A percentile compares a stretch with the other conserved stretches of the same genome.
phyloP scores from a whole-genome alignment of 2,113 vertebrate species.

The Nyctereutes procyonoides region DNA sequence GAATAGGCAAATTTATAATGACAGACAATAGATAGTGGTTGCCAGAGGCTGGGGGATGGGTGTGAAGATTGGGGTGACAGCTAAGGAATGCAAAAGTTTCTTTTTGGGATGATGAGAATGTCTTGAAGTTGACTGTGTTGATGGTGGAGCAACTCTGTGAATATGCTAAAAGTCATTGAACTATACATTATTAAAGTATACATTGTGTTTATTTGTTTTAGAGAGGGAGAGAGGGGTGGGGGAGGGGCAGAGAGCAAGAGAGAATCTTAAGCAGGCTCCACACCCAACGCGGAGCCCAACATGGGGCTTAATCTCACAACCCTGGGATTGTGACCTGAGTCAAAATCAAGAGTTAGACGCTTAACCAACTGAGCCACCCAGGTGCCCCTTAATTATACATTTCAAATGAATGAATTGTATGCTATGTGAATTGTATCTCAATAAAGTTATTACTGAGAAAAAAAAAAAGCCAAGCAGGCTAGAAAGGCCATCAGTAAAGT shows the following conservation, averaged over 20 bases:
- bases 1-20: not conserved
- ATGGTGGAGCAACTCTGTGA: not conserved
- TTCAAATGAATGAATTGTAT: not conserved
- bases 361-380: not conserved
- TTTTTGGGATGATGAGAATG: not conserved
- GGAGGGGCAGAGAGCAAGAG: not conserved
- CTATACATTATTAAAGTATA: not conserved
- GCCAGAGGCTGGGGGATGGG: not conserved
- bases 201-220: not conserved
- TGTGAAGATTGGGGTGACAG: not conserved
- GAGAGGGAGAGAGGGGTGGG: not conserved
- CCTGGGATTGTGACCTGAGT: not conserved
- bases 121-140: not conserved
- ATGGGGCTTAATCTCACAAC: not conserved
- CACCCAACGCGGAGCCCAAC: not conserved
- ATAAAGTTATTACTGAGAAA: not conserved
- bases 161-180: not conserved
- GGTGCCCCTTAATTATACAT: not conserved
- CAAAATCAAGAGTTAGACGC: not conserved
- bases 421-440: not conserved
- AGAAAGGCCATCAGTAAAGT: not conserved
- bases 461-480: not conserved
- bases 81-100: not conserved
- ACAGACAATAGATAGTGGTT: not conserved
- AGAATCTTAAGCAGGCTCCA: not conserved